phyloP scores from a whole-genome alignment of 2,888 invertebrate genomes.

The Strigamia maritima region DNA sequence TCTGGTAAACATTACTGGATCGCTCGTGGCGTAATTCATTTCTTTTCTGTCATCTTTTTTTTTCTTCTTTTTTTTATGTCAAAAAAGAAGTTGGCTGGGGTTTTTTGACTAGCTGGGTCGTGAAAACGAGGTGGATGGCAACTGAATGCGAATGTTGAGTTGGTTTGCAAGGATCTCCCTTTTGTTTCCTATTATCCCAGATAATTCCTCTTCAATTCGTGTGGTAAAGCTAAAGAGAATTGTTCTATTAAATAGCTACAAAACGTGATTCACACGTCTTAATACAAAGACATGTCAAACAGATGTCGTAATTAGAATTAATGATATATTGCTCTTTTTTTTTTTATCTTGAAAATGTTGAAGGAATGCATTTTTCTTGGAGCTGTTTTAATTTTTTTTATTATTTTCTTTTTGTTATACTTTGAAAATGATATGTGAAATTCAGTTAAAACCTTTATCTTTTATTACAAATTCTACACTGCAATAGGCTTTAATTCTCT shows the following conservation, averaged over 20 bases:
- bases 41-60: neutral
- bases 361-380: too few species aligned
- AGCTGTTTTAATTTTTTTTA: neutral
- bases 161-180: constrained; percentile 9
- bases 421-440: neutral
- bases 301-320: neutral
- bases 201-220: constrained; percentile 27
- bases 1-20: neutral
- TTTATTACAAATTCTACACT: constrained; percentile 28
- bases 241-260: neutral
- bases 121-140: constrained; percentile 16
- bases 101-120: neutral
- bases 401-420: neutral
- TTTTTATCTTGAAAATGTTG: too few species aligned
- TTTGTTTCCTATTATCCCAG: constrained; percentile 28
- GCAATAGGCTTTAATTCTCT: constrained; percentile 30
- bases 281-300: neutral
- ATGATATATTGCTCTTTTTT: neutral
- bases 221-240: neutral
- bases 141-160: constrained; percentile 24
- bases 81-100: neutral
- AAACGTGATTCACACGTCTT: neutral
- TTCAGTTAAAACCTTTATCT: constrained; percentile 25
- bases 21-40: neutral
- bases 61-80: neutral